phyloP scores from a whole-genome alignment of 2,113 vertebrate species.

The Thalassoma bifasciatum region DNA sequence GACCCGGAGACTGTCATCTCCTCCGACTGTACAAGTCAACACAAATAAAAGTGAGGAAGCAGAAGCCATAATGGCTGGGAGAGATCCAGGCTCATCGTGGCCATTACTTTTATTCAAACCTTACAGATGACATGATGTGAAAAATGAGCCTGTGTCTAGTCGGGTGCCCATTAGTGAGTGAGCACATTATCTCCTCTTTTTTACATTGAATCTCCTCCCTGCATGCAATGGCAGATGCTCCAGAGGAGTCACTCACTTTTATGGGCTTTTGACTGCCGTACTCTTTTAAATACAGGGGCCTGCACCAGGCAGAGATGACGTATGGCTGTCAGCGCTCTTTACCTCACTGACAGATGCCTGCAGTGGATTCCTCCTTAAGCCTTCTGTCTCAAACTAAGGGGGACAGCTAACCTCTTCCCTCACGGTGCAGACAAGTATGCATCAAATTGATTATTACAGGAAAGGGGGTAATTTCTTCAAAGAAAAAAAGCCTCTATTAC shows the following conservation, averaged over 20 bases:
- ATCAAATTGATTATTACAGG: constrained; percentile 71
- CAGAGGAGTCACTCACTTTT: constrained; percentile 85
- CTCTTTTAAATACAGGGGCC: constrained; percentile 79
- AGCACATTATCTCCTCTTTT: constrained; percentile 97
- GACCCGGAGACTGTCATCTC: constrained; percentile 93
- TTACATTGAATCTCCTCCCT: constrained; percentile 89
- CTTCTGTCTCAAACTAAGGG: constrained; percentile 70
- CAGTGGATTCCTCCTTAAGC: constrained; percentile 68
- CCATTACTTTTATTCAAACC: constrained; percentile 97
- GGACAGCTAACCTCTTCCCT: constrained; percentile 79
- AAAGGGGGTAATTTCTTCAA: constrained; percentile 50
- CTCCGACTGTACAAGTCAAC: constrained; percentile 98
- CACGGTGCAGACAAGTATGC: constrained; percentile 60
- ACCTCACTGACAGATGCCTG: constrained; percentile 77
- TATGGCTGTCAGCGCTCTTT: constrained; percentile 76
- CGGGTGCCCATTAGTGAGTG: constrained; percentile 98
- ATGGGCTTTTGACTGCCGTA: constrained; percentile 84
- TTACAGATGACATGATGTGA: constrained; percentile 99
- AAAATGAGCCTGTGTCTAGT: constrained; percentile 99
- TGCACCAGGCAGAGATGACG: constrained; percentile 76
- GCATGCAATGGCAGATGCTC: constrained; percentile 87
- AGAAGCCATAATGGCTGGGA: constrained; percentile 94
- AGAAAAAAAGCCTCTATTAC: constrained; percentile 51
- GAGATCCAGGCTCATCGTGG: constrained; percentile 93
- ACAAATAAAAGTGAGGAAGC: constrained; percentile 99